Evolutionary conservation across 2,797 vertebrate species (phyloP).

Genomic region (Platyrinchus mystaceus): DNA sequence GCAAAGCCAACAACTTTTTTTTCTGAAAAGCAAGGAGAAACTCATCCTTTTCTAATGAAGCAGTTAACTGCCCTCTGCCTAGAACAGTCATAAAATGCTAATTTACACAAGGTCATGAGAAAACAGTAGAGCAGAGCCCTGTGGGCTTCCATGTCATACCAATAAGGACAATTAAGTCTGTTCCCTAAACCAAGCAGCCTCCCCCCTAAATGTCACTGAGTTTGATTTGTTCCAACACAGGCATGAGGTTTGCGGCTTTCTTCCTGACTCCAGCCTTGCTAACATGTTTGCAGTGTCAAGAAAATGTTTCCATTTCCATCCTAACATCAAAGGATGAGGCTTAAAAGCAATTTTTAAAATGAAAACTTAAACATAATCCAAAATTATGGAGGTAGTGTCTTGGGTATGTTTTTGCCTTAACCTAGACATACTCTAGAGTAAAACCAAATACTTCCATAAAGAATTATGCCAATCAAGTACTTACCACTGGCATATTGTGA

Average conservation of each 20-base stretch:
- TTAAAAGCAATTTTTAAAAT: not conserved
- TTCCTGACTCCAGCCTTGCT: not conserved
- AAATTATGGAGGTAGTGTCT: not conserved
- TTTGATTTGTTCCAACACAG: not conserved
- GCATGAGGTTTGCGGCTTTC: not conserved
- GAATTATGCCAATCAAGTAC: not conserved
- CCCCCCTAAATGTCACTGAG: not conserved
- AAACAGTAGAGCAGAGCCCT: not conserved
- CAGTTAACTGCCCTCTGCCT: not conserved
- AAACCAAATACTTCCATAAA: not conserved
- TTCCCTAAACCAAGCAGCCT: not conserved
- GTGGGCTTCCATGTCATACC: not conserved
- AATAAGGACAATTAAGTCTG: not conserved
- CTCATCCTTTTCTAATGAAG: not conserved
- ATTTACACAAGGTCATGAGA: conserved; percentile 40
- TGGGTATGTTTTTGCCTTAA: not conserved
- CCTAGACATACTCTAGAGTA: not conserved
- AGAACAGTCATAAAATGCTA: conserved; percentile 7
- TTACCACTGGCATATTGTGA: not conserved
- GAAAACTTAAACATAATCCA: not conserved
- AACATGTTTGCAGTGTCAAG: not conserved
- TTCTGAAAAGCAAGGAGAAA: not conserved
- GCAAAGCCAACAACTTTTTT: conserved; percentile 24
- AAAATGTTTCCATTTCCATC: not conserved
- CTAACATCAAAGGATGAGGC: not conserved